phyloP scores from a whole-genome alignment of 2,113 vertebrate genomes.

The Hippocampus guttulatus region DNA sequence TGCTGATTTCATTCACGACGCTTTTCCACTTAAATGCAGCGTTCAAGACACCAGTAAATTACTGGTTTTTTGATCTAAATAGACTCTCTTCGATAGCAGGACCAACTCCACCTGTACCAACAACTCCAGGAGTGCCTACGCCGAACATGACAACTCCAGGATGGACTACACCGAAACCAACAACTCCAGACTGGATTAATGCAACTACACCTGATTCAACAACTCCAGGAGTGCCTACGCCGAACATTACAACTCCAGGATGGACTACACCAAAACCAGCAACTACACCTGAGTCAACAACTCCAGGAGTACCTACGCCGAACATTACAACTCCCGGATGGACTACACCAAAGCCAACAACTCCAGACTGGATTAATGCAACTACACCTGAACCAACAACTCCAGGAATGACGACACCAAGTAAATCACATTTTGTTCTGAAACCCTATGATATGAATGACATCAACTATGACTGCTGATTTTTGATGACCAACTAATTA shows the following conservation, averaged over 20 bases:
- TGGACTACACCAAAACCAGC: neutral
- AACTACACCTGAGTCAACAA: neutral
- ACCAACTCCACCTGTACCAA: neutral
- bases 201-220: neutral
- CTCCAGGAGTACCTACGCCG: neutral
- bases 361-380: neutral
- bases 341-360: neutral
- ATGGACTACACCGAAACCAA: neutral
- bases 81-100: neutral
- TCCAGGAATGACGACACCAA: conserved; percentile 23
- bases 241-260: neutral
- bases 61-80: neutral
- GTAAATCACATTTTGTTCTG: conserved; percentile 21
- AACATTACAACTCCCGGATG: neutral
- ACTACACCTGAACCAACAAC: conserved; percentile 14
- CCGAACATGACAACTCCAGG: conserved; percentile 15
- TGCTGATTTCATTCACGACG: too few species aligned
- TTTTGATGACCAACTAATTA: neutral
- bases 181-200: conserved; percentile 11
- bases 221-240: neutral
- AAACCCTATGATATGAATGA: neutral
- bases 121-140: neutral
- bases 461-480: neutral
- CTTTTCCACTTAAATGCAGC: too few species aligned
- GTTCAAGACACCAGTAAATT: neutral